phyloP scores from a whole-genome alignment of 2,888 invertebrate species.

The Heterodera filipjevi region DNA sequence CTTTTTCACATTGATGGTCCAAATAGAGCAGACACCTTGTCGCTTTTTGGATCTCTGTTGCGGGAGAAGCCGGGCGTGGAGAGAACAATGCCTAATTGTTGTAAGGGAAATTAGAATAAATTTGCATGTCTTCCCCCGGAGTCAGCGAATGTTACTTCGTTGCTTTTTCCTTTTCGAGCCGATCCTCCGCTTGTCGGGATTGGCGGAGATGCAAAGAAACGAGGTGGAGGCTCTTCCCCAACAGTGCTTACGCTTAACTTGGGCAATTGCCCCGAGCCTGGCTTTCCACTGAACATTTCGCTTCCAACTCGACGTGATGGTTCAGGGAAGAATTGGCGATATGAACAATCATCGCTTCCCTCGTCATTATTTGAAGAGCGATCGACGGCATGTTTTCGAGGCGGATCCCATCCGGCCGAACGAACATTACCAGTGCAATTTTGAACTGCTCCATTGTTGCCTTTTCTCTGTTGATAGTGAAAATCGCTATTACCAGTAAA shows the following conservation, averaged over 20 bases:
- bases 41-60: slow-evolving; percentile 20
- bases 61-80: slow-evolving; percentile 1
- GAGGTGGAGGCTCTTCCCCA: not conserved
- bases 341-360: not conserved
- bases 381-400: not conserved
- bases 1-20: slow-evolving; percentile 31
- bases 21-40: slow-evolving; percentile 34
- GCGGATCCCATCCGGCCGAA: not conserved
- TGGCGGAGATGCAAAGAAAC: not conserved
- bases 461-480: not conserved
- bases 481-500: not conserved
- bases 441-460: not conserved
- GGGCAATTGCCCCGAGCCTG: not conserved
- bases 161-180: not conserved
- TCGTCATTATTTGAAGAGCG: not conserved
- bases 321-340: not conserved
- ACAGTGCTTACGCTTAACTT: not conserved
- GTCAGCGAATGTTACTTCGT: too few relatives aligned
- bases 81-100: not conserved
- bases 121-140: too few relatives aligned
- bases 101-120: not conserved
- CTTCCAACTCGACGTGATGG: not conserved
- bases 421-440: not conserved
- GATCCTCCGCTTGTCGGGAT: not conserved
- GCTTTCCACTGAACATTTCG: not conserved